Evolutionary conservation across 1,140 invertebrate genomes (phyloP), one percentile per base, ranked within the genome.

Genomic region (Lepidostoma basale): DNA sequence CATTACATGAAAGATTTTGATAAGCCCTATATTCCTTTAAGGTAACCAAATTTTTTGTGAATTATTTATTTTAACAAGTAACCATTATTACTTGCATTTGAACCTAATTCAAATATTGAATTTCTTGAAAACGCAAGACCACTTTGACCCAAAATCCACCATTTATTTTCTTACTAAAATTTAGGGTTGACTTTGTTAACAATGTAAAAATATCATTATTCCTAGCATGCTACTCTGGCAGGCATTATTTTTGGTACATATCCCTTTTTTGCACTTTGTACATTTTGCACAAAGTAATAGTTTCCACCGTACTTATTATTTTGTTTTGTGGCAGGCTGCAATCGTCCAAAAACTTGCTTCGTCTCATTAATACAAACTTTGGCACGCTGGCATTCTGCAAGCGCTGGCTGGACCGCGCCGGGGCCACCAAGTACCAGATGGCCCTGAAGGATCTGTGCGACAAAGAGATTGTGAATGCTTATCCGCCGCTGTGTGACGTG

Each of bases 1-100:
- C 98, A 99, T 84, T 99, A 99, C 77, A 99, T 99, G 98, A 99
- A 99, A 81, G 97, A 98, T 78, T 99, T 94, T 81, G 97, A 99
- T 75, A 89, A 90, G 78, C 92, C 93, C 66, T 96, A 93, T 82
- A 93, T 97, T 40, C 95, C 95, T 58, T 79, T 98, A 39, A 83
- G 86, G 86, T 88, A 76, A 39, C 10, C 4, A 20, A 16, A 2
- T 1, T 12, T 52, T 28, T 52, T 1, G 12, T 36, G n/a, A n/a
- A n/a, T n/a, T n/a, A n/a, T n/a, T n/a, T n/a, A n/a, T n/a, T n/a
- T n/a, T n/a, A n/a, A n/a, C n/a, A n/a, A n/a, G n/a, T n/a, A n/a
- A n/a, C n/a, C n/a, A n/a, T n/a, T n/a, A n/a, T n/a, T n/a, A n/a
- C n/a, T n/a, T n/a, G n/a, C n/a, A n/a, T n/a, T n/a, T n/a, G n/a